Percentiles rank a stretch among this genome's conserved stretches.
phyloP scores from a whole-genome alignment of 2,888 invertebrate species.

The Osmoderma eremita region DNA sequence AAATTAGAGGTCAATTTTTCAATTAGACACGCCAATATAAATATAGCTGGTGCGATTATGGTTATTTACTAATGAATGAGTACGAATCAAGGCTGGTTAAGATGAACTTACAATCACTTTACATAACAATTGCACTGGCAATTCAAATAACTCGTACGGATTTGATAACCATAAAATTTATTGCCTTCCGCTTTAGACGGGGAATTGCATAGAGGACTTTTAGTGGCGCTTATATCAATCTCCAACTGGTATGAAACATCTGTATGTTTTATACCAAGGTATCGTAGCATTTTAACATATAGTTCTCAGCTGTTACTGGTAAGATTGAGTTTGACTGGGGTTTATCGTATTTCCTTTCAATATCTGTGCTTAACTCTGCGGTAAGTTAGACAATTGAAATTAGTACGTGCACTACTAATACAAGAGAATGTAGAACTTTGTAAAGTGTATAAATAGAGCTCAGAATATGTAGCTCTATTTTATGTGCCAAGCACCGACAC shows the following conservation, averaged over 20 bases:
- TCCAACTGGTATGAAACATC: not conserved
- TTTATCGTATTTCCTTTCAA: too few species aligned
- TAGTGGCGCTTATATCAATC: not conserved
- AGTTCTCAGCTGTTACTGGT: too few species aligned
- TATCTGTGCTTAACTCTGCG: too few species aligned
- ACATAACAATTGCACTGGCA: not conserved
- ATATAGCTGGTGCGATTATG: not conserved
- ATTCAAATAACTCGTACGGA: constrained; percentile 1
- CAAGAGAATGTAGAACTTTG: constrained; percentile 1
- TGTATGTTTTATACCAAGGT: too few species aligned
- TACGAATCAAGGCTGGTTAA: constrained; percentile 11
- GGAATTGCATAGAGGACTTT: not conserved
- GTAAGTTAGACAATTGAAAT: too few species aligned
- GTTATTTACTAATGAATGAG: constrained; percentile 9
- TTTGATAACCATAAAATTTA: not conserved
- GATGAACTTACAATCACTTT: too few species aligned
- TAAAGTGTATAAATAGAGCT: constrained; percentile 1
- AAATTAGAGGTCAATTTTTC: constrained; percentile 28
- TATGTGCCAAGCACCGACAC: constrained; percentile 20
- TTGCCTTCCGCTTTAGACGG: not conserved
- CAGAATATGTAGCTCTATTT: constrained; percentile 8
- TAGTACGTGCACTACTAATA: too few species aligned
- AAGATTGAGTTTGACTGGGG: too few species aligned
- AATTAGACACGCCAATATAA: constrained; percentile 26
- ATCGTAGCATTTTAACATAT: too few species aligned